Base-by-base conservation (phyloP, 2,888 invertebrate species). In the Muscina levida region DNA sequence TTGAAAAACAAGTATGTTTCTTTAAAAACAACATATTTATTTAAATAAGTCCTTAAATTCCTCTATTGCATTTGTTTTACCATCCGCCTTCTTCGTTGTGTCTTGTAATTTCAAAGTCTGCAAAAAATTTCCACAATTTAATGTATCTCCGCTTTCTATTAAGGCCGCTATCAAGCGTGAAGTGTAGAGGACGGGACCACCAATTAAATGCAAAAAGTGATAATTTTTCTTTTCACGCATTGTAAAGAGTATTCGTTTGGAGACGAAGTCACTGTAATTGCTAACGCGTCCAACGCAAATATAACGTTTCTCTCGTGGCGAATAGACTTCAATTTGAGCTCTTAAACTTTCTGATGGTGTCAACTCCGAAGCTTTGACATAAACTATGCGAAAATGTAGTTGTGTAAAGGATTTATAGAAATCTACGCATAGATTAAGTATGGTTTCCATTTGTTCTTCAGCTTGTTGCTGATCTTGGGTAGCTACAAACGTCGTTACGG, bases 211-310 rank as follows among this genome's bases (percentile, higher is more conserved):
- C 10, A 95, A 92, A 87, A 94, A 97, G 42, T 90, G 89, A 48
- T 92, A 90, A 48, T 92, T 90, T 80, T 93, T 93, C 10, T 92
- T 91, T 51, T 93, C 92, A 26, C 91, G 91, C 86, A 93, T 94
- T 51, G 92, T 93, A 82, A 96, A 94, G 85, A 95, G 91, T 56
- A 97, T 91, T 76, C 97, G 92, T 88, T 96, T 95, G 84, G 95
- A 95, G 31, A 97, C 92, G 87, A 93, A 97, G 85, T 94, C 93
- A 10, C 93, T 93, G 85, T 93, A 94, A 56, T 94, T 87, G 19
- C 95, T 95, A 46, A 97, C 87, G 89, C 94, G 92, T 0, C 95
- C 97, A 48, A 96, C 93, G 91, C 95, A 94, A 13, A 96, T 87
- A 86, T 95, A 96, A 11, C 91, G 88, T 42, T 93, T 89, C 13